Percentiles rank a stretch among this genome's conserved stretches.
phyloP scores from a whole-genome alignment of 1,140 invertebrate genomes.

The Dinothrombium tinctorium region DNA sequence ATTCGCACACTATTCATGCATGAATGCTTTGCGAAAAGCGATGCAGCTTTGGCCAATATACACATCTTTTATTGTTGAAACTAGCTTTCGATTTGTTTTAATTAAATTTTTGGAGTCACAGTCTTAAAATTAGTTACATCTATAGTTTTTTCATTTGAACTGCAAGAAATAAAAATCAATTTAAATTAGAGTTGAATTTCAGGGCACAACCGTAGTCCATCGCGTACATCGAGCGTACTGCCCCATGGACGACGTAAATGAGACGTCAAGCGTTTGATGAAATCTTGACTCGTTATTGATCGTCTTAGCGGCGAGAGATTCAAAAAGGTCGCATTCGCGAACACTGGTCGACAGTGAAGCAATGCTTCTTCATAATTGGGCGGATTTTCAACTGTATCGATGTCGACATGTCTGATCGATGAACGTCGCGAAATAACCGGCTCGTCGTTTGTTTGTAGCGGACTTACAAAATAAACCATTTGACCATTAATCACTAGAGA shows the following conservation, averaged over 20 bases:
- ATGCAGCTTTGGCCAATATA: no score
- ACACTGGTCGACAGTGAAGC: conserved; percentile 16
- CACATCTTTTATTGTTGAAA: no score
- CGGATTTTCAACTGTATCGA: conserved; percentile 12
- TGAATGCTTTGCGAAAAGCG: no score
- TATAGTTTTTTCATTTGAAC: no score
- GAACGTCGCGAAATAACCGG: conserved; percentile 9
- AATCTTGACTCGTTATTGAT: neutral
- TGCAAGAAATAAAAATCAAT: no score
- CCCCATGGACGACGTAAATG: neutral
- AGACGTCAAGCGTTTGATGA: neutral
- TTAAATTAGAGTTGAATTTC: no score
- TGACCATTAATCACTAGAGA: conserved; percentile 18
- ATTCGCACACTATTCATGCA: no score
- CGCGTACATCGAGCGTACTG: neutral
- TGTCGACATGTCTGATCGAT: conserved; percentile 7
- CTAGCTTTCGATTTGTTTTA: no score
- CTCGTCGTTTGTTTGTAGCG: conserved; percentile 12
- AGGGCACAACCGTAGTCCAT: no score
- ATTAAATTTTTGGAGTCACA: no score
- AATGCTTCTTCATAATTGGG: conserved; percentile 19
- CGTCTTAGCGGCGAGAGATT: neutral
- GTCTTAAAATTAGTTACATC: no score
- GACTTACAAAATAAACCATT: conserved; percentile 15
- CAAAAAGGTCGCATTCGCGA: conserved; percentile 5